Conservation (phyloP, 2,888 invertebrate species). For the Acronicta aceris region DNA sequence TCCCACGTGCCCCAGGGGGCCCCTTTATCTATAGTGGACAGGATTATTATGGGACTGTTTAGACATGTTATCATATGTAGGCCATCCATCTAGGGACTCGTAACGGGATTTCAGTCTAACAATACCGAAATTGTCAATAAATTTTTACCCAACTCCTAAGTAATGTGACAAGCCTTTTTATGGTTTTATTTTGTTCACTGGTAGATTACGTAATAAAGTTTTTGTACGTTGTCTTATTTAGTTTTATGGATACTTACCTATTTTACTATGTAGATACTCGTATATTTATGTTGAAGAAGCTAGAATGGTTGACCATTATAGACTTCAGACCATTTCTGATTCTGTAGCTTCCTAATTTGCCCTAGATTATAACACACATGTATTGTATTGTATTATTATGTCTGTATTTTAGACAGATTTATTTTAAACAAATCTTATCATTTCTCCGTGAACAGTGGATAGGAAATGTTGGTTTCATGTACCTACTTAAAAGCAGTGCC, state of each 20-base stretch:
- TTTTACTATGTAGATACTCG: too few species aligned
- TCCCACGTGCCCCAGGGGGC: conserved; percentile 35
- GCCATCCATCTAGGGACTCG: conserved; percentile 48
- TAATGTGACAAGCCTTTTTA: conserved; percentile 25
- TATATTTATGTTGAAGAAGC: too few species aligned
- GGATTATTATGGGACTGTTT: conserved; percentile 56
- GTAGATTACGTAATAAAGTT: conserved; percentile 1
- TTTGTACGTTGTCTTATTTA: not conserved
- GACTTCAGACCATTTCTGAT: too few species aligned
- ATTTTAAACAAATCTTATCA: too few species aligned
- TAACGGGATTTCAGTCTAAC: conserved; percentile 33
- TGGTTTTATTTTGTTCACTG: conserved; percentile 10
- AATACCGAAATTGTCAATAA: conserved; percentile 32
- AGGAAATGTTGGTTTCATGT: too few species aligned
- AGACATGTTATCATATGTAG: conserved; percentile 56
- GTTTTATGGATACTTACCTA: not conserved
- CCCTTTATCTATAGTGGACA: conserved; percentile 57
- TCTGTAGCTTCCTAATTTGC: too few species aligned
- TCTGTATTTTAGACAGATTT: too few species aligned
- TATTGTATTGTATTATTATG: too few species aligned
- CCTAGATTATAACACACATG: too few species aligned
- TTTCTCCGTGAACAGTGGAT: too few species aligned
- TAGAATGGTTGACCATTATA: too few species aligned
- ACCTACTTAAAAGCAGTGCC: too few species aligned
- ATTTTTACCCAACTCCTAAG: conserved; percentile 33